Evolutionary conservation across 1,140 invertebrate genomes (phyloP), one percentile per base, ranked within the genome.

Genomic region (Chironomus striatipennis): DNA sequence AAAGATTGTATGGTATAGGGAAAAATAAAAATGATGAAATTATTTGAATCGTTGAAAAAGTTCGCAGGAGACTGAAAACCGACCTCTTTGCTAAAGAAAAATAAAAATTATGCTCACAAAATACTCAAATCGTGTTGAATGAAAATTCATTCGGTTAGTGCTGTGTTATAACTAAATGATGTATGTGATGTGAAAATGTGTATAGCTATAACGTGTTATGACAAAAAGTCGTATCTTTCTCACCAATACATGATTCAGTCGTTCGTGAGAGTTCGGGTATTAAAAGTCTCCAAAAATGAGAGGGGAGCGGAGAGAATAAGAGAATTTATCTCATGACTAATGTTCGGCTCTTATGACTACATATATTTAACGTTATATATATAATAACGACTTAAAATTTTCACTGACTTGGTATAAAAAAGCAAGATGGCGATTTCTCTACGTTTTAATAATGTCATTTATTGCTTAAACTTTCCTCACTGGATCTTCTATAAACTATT

Each of bases 41-140:
- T 70, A 70, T 70, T 70, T 70, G 65, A 70, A 70, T 70, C 65
- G 65, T 70, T 70, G 65, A 70, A 70, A 70, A 70, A 70, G 65
- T 70, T 70, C 65, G 65, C 65, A 70, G 18, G 65, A 70, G 65
- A 70, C 65, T 70, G 65, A 70, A 70, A 70, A 57, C 47, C 65
- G 65, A 70, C 65, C 65, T 15, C 65, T 18, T 20, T 70, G 20
- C 65, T 70, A 70, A 70, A 70, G 65, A 70, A 70, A 70, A 70
- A 70, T 70, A 70, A 70, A 70, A 70, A 20, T 70, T 70, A 70
- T 70, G 17, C 65, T 70, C 65, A 70, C 65, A 18, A 70, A 70
- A 20, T 17, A 18, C 65, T 70, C 65, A 17, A 21, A 18, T 70
- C 65, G 65, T 70, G 18, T 70, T 70, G 15, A 21, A 18, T 57